Evolutionary conservation across 2,113 vertebrate species (phyloP).

Genomic region (Amphiprion percula): DNA sequence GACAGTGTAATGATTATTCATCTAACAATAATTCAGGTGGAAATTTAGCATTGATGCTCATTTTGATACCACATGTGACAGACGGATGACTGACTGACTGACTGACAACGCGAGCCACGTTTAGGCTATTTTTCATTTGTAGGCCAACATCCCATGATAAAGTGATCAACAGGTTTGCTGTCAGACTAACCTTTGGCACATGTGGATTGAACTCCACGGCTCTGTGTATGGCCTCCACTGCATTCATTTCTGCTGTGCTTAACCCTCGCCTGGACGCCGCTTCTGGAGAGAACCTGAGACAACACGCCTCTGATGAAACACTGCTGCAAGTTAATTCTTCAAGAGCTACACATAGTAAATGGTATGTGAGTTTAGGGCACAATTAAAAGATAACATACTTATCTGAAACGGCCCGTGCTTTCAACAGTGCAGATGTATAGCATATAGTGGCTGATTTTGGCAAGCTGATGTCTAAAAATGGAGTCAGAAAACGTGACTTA

Average conservation of each 20-base stretch:
- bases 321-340: neutral
- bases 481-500: neutral
- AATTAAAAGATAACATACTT: constrained; percentile 86
- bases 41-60: neutral
- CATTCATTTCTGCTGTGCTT: constrained; percentile 98
- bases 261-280: constrained; percentile 96
- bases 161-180: neutral
- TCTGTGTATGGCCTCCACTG: constrained; percentile 99
- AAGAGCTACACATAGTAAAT: neutral
- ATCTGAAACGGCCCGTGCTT: constrained; percentile 98
- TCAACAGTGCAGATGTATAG: constrained; percentile 98
- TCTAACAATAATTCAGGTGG: neutral
- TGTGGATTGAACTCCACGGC: constrained; percentile 99
- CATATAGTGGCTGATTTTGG: constrained; percentile 99
- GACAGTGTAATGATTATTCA: neutral
- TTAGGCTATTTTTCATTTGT: neutral
- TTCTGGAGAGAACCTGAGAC: constrained; percentile 95
- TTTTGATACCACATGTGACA: neutral
- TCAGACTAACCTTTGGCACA: constrained; percentile 94
- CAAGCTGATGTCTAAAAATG: constrained; percentile 94
- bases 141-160: too few species aligned
- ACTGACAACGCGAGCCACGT: neutral
- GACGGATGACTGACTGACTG: neutral
- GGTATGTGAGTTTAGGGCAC: neutral
- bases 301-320: constrained; percentile 16